Evolutionary conservation across 2,888 invertebrate genomes (phyloP), one percentile per base, ranked within the genome.

Genomic region (Dryadula phaetusa): DNA sequence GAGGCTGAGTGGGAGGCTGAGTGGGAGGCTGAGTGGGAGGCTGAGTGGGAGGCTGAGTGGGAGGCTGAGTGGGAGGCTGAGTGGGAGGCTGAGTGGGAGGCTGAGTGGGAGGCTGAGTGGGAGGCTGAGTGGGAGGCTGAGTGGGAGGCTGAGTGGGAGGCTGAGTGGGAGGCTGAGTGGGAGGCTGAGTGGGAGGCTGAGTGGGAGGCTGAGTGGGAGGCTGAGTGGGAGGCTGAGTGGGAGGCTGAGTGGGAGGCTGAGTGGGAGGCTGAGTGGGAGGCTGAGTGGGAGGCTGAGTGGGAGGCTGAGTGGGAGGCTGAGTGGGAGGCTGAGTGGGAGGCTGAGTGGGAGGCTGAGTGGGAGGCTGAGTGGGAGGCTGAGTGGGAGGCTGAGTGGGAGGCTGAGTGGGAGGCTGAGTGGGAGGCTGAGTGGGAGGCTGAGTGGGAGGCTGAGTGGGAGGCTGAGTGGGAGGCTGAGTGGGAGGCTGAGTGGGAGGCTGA

Each of bases 201-300:
- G n/a, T n/a, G n/a, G n/a, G n/a, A n/a, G n/a, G n/a, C n/a, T 18
- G 28, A 22, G 67, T 34, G 7, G 69, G 54, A 3, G 46, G 7
- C 12, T 54, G 2, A 46, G 46, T 46, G 8, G 18, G 61, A 1
- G 25, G 32, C 3, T n/a, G 8, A 12, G 47, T 20, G 3, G 20
- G 20, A 4, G 14, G 12, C 14, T 18, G 5, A 25, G 49, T 49
- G 3, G 49, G 22, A 12, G 25, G 49, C 25, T 14, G 10, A 14
- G 49, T 28, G 25, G 49, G 22, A 14, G 49, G 12, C 12, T 67
- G 58, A 32, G 63, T 67, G 0, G 53, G 14, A 34, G 61, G 63
- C 14, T 52, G 58, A n/a, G n/a, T n/a, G 67, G 52, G 16, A 2
- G 25, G 8, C 8, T 3, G n/a, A 3, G 62, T 25, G 1, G 62